Base-by-base conservation (phyloP, 2,113 vertebrate species). In the Aviceda subcristata region DNA sequence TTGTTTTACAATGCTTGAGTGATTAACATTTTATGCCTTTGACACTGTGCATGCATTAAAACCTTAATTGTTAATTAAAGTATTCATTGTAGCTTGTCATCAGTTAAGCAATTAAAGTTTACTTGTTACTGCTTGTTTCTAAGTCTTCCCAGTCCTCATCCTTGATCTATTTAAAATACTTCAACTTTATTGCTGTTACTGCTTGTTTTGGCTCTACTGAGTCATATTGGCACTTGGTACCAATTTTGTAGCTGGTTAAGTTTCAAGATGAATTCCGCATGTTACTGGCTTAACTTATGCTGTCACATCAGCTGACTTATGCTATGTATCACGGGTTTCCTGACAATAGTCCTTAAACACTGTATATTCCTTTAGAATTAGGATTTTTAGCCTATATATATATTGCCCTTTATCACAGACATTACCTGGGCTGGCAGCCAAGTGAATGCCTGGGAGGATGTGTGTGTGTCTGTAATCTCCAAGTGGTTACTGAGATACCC, bases 51-150 rank as follows among this genome's bases (percentile, higher is more conserved):
- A 13, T 46, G 36, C 91, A n/a, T 86, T 85, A 66, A 73, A 72
- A 73, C 78, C 36, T 84, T 94, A 76, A 74, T 83, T 76, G 94
- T 88, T 91, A 90, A 95, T 79, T 84, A 78, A 94, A 69, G 63
- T 67, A 67, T 48, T 95, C 73, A 62, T 64, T 90, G 84, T 78
- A 96, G 81, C 94, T 95, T 92, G 90, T 91, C 93, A 79, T 95
- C 83, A 73, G 68, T 92, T 81, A 55, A 86, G 50, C 80, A 82
- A 69, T 94, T 92, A 77, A 81, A 81, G 45, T 92, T 96, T 84
- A 57, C 75, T 94, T 94, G 78, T 88, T 93, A 23, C 88, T 94
- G 45, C 79, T 92, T 62, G 71, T 50, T 92, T 91, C 59, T 38
- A 39, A 88, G 50, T 53, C 34, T 66, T 84, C 88, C 39, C 45